Percentiles rank a stretch among this genome's conserved stretches.
These are phyloP conservation scores for Enteromius unitaeniatus DNA, from an alignment of 2,797 vertebrate genomes.

Conservation along the genomic window DNA sequence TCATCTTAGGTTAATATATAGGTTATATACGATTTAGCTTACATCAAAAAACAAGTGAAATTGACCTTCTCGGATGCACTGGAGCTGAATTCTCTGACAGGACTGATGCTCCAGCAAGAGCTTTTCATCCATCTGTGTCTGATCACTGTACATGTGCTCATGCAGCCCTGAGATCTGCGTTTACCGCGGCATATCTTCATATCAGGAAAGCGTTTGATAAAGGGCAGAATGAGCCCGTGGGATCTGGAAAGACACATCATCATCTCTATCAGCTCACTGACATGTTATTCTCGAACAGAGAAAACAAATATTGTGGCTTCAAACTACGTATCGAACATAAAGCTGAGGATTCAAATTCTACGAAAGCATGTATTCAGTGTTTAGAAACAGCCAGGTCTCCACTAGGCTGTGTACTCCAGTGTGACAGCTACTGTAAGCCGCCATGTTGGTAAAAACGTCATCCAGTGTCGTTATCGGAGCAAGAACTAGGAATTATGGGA, in stretches of 20 bases:
- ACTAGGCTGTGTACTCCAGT: not conserved
- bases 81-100: constrained; percentile 60
- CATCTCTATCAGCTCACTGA: not conserved
- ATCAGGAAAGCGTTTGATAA: constrained; percentile 59
- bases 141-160: constrained; percentile 56
- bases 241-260: constrained; percentile 3
- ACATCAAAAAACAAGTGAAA: not conserved
- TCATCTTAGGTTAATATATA: not conserved
- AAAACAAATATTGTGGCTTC: not conserved
- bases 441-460: constrained; percentile 18
- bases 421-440: constrained; percentile 1
- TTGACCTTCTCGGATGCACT: constrained; percentile 73
- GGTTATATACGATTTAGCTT: not conserved
- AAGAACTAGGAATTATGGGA: not conserved
- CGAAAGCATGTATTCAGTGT: not conserved
- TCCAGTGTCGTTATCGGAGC: not conserved
- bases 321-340: not conserved
- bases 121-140: constrained; percentile 73
- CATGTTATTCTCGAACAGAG: not conserved
- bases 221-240: constrained; percentile 35
- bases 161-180: constrained; percentile 57
- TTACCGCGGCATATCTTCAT: constrained; percentile 67
- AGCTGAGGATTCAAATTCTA: not conserved
- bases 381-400: not conserved
- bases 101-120: constrained; percentile 9